Evolutionary conservation across 2,797 vertebrate species (phyloP).

Genomic region (Hoplostethus mediterraneus): DNA sequence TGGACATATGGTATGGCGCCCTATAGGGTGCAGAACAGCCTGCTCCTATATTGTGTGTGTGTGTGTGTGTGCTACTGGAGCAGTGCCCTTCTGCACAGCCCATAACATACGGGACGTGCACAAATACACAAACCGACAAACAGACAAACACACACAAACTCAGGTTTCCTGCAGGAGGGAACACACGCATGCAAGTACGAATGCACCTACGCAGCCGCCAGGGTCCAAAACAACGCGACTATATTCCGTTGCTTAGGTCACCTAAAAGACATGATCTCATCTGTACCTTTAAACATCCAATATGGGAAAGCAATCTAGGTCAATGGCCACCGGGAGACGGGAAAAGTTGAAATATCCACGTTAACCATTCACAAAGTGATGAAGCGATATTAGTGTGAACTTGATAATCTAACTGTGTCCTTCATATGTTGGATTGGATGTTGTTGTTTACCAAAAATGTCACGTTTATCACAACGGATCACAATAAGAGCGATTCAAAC

Average conservation of each 20-base stretch:
- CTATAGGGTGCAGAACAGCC: slow-evolving; percentile 60
- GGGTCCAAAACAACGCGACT: too few species aligned
- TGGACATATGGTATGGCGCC: slow-evolving; percentile 72
- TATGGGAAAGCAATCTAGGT: too few species aligned
- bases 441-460: slow-evolving; percentile 14
- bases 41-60: slow-evolving; percentile 57
- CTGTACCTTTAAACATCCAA: too few species aligned
- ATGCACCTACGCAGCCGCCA: too few species aligned
- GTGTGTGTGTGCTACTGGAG: slow-evolving; percentile 20
- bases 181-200: too few species aligned
- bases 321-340: slow-evolving; percentile 2
- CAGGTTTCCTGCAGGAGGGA: neutral
- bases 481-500: too few species aligned
- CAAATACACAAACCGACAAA: neutral
- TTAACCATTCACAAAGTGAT: slow-evolving; percentile 31
- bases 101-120: slow-evolving; percentile 14
- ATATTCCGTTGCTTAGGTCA: too few species aligned
- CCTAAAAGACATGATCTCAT: too few species aligned
- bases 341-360: slow-evolving; percentile 41
- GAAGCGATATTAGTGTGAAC: slow-evolving; percentile 13
- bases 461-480: neutral
- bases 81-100: slow-evolving; percentile 22
- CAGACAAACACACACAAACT: neutral
- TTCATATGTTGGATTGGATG: too few species aligned
- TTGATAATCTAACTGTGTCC: slow-evolving; percentile 22